These are phyloP conservation scores for Talpa occidentalis DNA, from an alignment of 2,113 vertebrate genomes.

Conservation along the genomic window DNA sequence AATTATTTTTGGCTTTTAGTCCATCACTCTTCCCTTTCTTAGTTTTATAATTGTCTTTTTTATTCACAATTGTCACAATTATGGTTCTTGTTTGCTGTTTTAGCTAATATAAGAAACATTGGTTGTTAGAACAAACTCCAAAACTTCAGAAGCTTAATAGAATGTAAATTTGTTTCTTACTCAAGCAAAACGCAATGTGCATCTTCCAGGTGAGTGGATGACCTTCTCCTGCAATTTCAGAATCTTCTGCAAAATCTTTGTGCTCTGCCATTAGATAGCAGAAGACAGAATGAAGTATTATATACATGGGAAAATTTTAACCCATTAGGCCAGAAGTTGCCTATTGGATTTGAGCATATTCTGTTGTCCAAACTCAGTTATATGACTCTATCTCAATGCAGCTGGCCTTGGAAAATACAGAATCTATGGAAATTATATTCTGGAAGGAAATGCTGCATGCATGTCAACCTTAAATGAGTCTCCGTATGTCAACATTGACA, in stretches of 20 bases:
- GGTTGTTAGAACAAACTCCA: background rate
- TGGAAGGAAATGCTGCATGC: background rate
- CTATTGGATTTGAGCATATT: background rate
- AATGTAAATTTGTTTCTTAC: background rate
- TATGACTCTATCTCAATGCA: background rate
- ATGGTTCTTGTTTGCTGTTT: background rate
- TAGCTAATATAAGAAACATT: background rate
- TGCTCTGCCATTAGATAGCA: too few species aligned
- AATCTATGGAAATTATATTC: background rate
- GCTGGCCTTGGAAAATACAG: background rate
- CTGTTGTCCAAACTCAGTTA: background rate
- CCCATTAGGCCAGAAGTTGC: background rate
- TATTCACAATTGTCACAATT: background rate
- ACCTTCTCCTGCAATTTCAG: background rate
- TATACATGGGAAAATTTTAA: background rate
- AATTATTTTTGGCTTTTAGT: background rate
- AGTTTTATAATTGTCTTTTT: background rate
- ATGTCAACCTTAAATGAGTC: background rate
- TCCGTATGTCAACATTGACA: background rate
- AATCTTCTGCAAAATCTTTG: background rate
- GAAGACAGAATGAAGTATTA: background rate
- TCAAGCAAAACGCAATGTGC: background rate
- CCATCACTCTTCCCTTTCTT: background rate
- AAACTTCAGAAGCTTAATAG: background rate
- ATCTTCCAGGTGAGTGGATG: rapidly evolving